Evolutionary conservation across 2,113 vertebrate genomes (phyloP), one percentile per base, ranked within the genome.

Genomic region (Perca schrenkii): DNA sequence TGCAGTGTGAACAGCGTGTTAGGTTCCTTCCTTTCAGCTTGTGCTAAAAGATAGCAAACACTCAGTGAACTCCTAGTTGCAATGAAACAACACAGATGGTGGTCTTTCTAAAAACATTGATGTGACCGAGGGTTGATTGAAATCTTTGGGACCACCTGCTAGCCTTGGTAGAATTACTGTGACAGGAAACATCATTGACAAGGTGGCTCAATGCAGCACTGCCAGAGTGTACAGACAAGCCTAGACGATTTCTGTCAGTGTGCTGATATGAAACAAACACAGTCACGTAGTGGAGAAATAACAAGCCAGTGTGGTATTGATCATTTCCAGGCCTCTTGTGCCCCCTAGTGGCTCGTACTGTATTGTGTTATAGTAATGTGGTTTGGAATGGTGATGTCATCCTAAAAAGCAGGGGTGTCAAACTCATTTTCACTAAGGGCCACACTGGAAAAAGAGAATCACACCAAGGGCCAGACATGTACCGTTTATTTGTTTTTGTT

Each of bases 291-390:
- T 34, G 34, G 34, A 1, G 34, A 6, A 34, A 34, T 34, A 34
- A 34, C 34, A 34, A 34, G 34, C 34, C 34, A 34, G 34, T 34
- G 21, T 66, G 46, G 13, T 13, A 50, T 8, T 25, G 40, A 22
- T 22, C 67, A 86, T 87, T 54, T 77, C 5, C 50, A 74, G 74
- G 46, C 22, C 56, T 80, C 34, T 72, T 4, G 36, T 54, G 83
- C 83, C 87, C 8, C 82, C 81, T 79, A 79, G 81, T 81, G 89
- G 89, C 61, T 43, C 0, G 7, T 43, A 8, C 43, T 72, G 36
- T 21, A 43, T 17, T 47, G 63, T 16, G 60, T 65, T 22, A 19
- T 2, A 16, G 17, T 21, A 6, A 7, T 17, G 2, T 11, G 19
- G 11, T 47, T 16, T 28, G 5, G 1, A 40, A 21, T 1, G 28